Percentiles rank a stretch among this genome's conserved stretches.
These are phyloP conservation scores for Zaprionus davidi DNA, from an alignment of 1,140 invertebrate genomes.

Conservation along the genomic window DNA sequence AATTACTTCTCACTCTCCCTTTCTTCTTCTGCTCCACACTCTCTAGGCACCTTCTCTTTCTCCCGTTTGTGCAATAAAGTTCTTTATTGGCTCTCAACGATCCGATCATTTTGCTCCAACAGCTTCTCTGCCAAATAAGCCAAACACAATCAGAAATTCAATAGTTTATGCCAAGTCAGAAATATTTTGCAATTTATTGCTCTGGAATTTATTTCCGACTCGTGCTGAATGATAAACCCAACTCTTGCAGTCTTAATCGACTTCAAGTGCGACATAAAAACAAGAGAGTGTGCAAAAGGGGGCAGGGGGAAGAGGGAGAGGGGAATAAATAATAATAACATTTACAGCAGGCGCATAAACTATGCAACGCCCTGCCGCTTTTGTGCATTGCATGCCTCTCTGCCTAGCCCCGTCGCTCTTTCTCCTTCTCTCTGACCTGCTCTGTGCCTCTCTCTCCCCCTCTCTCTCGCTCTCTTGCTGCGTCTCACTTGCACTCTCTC, in stretches of 20 bases:
- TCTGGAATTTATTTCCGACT: background rate
- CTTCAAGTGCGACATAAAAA: slow-evolving; percentile 5
- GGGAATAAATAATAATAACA: slow-evolving; percentile 51
- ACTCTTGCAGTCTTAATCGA: background rate
- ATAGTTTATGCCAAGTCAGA: background rate
- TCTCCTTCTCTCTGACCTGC: background rate
- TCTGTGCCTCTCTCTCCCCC: background rate
- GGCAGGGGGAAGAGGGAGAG: background rate
- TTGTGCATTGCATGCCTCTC: background rate
- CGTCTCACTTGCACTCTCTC: slow-evolving; percentile 30
- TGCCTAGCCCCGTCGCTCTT: background rate
- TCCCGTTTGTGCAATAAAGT: background rate
- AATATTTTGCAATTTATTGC: slow-evolving; percentile 7
- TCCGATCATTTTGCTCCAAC: background rate
- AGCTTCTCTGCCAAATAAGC: background rate
- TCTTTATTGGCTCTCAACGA: background rate
- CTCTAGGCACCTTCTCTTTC: too few relatives aligned
- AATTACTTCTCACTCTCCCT: too few relatives aligned
- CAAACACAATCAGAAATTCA: background rate
- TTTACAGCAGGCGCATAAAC: slow-evolving; percentile 64
- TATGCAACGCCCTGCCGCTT: slow-evolving; percentile 52
- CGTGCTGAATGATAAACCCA: slow-evolving; percentile 1
- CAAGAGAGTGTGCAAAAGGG: background rate
- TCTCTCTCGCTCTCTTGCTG: background rate
- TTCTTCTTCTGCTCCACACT: too few relatives aligned